Base-by-base conservation (phyloP, 2,888 invertebrate species). In the Aleiodes leptofemur region DNA sequence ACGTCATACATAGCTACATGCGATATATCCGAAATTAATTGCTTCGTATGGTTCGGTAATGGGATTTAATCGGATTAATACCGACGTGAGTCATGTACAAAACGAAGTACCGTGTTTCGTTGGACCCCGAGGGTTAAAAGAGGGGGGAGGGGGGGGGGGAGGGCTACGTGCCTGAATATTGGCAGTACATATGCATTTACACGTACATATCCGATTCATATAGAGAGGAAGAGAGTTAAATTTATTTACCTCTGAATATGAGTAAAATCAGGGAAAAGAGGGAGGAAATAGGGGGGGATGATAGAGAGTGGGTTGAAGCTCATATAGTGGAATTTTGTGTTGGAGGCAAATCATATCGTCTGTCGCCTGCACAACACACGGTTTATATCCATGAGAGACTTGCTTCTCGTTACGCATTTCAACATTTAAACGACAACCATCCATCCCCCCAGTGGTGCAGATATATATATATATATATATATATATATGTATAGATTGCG, bases 381-480 rank as follows among this genome's bases (percentile, higher is more conserved):
- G 23, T 48, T 11, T 29, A 48, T 69, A 53, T 51, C 34, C 51
- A 59, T 31, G 51, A 64, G 66, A 51, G 51, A 56, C 38, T 74
- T 73, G 75, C 76, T 79, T 82, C 83, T 82, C 83, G 84, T 85
- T 84, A 83, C 80, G 78, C 79, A 78, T 81, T 82, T 81, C 78
- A 83, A 83, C 82, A 77, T 81, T 83, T 83, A 82, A 83, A 78
- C 81, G 82, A 81, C 83, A 81, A 83, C 85, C 83, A 85, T 81
- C 77, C 73, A 74, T 76, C 78, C 74, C 76, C 78, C 74, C 51
- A 64, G 38, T 23, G 72, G 55, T 55, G 64, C 43, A 71, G 14
- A 38, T 8, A 64, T 31, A 43, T 61, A 23, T 23, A 23, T 23
- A 23, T 23, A 23, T 23, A 23, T 23, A 23, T 23, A 2, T 23